Conservation (phyloP, 2,113 vertebrate genomes). For the Astur gentilis region DNA sequence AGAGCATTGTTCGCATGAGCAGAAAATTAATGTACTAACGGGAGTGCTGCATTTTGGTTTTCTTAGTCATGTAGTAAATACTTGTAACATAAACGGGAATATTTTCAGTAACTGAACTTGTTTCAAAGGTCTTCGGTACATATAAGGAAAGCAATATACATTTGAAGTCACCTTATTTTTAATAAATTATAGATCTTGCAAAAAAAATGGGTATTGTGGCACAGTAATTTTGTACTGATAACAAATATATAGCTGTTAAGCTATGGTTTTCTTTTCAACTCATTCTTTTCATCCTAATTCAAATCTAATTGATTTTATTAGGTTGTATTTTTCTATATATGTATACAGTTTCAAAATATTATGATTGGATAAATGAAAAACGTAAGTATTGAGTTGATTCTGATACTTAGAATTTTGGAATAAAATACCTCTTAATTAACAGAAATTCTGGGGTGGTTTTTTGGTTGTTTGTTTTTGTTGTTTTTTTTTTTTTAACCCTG, state of each 20-base stretch:
- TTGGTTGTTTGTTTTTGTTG: no score
- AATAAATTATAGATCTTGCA: slow-evolving; percentile 14
- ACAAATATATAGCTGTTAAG: slow-evolving; percentile 5
- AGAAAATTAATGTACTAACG: not conserved
- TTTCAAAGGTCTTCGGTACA: not conserved
- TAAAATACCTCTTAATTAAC: slow-evolving; percentile 55
- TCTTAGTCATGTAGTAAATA: not conserved
- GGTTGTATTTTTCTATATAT: slow-evolving; percentile 31
- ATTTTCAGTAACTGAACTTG: not conserved
- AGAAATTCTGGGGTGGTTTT: not conserved
- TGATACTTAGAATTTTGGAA: slow-evolving; percentile 50
- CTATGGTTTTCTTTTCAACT: slow-evolving; percentile 14
- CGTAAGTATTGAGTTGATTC: slow-evolving; percentile 17
- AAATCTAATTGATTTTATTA: not conserved
- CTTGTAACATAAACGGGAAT: not conserved
- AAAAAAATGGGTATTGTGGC: not conserved
- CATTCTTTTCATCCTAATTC: not conserved
- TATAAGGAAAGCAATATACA: not conserved
- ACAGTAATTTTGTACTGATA: slow-evolving; percentile 19
- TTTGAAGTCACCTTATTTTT: slow-evolving; percentile 45
- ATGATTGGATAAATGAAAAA: slow-evolving; percentile 11
- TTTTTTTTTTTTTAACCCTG: no score
- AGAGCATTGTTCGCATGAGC: slow-evolving; percentile 1
- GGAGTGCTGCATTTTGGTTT: not conserved
- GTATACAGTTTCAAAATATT: slow-evolving; percentile 5